Conservation (phyloP, 2,113 vertebrate species). For the Psilopsiagon aurifrons region DNA sequence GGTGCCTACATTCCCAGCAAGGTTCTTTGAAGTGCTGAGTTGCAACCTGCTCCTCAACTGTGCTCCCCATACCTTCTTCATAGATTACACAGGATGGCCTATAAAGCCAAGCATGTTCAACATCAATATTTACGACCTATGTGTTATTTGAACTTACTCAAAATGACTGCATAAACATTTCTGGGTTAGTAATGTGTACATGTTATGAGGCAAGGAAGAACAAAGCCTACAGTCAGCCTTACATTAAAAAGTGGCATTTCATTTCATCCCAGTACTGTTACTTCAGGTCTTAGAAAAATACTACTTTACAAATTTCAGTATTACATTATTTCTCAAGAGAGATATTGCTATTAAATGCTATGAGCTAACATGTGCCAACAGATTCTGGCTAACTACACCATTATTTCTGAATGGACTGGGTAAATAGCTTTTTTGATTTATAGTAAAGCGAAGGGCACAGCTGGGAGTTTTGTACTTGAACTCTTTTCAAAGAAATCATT, state of each 20-base stretch:
- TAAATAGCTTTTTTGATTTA: slow-evolving; percentile 4
- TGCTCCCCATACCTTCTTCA: not conserved
- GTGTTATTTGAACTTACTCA: not conserved
- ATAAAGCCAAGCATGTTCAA: not conserved
- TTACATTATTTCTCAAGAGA: not conserved
- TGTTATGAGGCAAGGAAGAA: not conserved
- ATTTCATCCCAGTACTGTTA: not conserved
- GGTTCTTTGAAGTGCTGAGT: not conserved
- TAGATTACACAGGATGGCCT: not conserved
- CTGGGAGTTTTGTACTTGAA: not conserved
- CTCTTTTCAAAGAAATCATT: not conserved
- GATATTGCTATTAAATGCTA: not conserved
- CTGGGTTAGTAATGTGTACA: not conserved
- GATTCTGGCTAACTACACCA: not conserved
- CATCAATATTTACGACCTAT: not conserved
- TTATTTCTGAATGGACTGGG: slow-evolving; percentile 25
- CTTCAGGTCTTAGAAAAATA: not conserved
- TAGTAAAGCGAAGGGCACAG: not conserved
- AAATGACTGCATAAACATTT: not conserved
- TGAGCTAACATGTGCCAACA: not conserved
- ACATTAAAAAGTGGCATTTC: not conserved
- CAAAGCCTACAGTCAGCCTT: not conserved
- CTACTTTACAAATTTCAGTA: not conserved
- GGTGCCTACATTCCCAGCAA: not conserved
- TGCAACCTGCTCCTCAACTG: not conserved